Evolutionary conservation across 2,888 invertebrate genomes (phyloP), one percentile per base, ranked within the genome.

Genomic region (Eugnorisma glareosa): DNA sequence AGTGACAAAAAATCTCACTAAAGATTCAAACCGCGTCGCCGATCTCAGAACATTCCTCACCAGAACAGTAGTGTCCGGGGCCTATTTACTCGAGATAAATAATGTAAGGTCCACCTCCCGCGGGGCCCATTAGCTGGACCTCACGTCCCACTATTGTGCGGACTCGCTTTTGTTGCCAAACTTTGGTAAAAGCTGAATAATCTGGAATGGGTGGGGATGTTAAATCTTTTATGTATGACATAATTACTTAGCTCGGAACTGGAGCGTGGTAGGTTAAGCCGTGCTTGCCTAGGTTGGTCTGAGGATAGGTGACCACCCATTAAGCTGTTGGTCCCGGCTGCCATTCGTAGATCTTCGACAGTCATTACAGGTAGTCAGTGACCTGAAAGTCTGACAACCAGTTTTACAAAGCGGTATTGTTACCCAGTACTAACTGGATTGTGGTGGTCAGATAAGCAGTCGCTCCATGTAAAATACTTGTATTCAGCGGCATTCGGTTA

Each of bases 121-220:
- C 1, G 84, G 59, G 77, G 43, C 67, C 77, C 86, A 80, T 86
- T 85, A 86, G 84, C 54, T 21, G 80, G 84, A 80, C 83, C 77
- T 73, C 88, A 86, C 88, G 87, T 86, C 73, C 73, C 75, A 31
- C 84, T 73, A 83, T 86, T 88, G 87, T 88, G 67, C 67, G 70
- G 59, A 68, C 31, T 67, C 45, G 81, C 81, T 68, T 73, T 88
- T 86, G 79, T 85, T 73, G 45, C 59, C 66, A 68, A 79, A 84
- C 77, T 84, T 69, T 73, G 28, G 68, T n/a, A 69, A 54, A 77
- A 71, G 61, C 63, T 73, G 75, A 69, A 63, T 79, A 84, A 68
- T 77, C 18, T 45, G n/a, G 2, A 72, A 73, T 40, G n/a, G 35
- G 8, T 45, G 43, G 51, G 67, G 6, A 67, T n/a, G 57, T 31